These are phyloP conservation scores for Caenorhabditis sp. DNA, from an alignment of 2,888 invertebrate genomes.

Conservation along the genomic window DNA sequence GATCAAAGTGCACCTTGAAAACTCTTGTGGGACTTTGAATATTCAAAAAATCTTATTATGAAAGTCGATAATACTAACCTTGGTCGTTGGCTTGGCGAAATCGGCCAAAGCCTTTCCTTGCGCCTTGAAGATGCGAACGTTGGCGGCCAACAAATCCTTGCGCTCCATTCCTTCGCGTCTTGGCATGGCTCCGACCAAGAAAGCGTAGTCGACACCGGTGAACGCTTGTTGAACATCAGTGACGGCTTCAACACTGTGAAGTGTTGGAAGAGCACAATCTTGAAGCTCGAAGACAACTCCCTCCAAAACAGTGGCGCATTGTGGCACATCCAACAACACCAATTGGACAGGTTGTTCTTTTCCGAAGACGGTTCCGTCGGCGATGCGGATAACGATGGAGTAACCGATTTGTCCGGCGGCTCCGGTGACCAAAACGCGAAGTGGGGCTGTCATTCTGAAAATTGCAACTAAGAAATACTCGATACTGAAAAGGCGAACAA, in stretches of 20 bases:
- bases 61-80: constrained; percentile 75
- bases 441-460: constrained; percentile 53
- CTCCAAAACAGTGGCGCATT: constrained; percentile 93
- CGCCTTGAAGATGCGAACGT: constrained; percentile 96
- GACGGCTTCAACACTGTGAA: constrained; percentile 85
- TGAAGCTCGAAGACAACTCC: constrained; percentile 97
- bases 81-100: constrained; percentile 88
- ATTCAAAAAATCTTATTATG: neutral
- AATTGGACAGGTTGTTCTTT: constrained; percentile 79
- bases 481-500: neutral
- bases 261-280: constrained; percentile 90
- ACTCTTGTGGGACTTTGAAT: too few species aligned
- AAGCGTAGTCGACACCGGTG: constrained; percentile 92
- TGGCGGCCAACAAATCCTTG: constrained; percentile 93
- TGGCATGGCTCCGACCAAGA: constrained; percentile 97
- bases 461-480: neutral
- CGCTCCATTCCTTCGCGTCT: constrained; percentile 97
- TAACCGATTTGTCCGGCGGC: constrained; percentile 99
- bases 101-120: constrained; percentile 93
- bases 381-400: constrained; percentile 90
- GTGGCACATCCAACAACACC: constrained; percentile 90
- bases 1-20: too few species aligned
- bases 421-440: constrained; percentile 82
- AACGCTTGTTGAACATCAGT: constrained; percentile 90
- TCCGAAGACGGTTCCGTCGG: constrained; percentile 75